Conservation (phyloP, 2,888 invertebrate species). For the Scaeva pyrastri region DNA sequence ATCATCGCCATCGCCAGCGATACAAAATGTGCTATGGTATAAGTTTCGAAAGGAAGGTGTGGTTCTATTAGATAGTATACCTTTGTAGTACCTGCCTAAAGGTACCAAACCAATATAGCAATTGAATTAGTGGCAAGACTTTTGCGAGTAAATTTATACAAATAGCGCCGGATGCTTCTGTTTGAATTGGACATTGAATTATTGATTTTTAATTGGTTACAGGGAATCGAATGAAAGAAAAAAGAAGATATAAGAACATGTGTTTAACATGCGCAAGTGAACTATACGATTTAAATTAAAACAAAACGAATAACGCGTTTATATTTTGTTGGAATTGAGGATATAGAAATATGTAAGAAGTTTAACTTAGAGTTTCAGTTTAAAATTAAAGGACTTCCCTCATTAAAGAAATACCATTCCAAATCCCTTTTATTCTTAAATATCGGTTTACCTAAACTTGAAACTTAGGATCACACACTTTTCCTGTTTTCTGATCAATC, state of each 20-base stretch:
- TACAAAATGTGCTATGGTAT: conserved; percentile 5
- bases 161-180: conserved; percentile 76
- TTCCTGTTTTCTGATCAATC: too few relatives aligned
- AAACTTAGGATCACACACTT: too few relatives aligned
- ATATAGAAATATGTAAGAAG: background rate
- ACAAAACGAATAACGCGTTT: conserved; percentile 7
- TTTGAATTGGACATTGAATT: conserved; percentile 70
- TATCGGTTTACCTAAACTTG: too few relatives aligned
- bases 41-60: conserved; percentile 55
- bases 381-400: background rate
- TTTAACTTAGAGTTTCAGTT: background rate
- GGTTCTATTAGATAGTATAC: conserved; percentile 8
- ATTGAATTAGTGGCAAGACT: conserved; percentile 14
- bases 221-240: conserved; percentile 54
- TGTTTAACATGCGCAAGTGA: conserved; percentile 34
- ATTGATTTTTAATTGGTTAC: conserved; percentile 75
- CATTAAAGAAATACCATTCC: too few relatives aligned
- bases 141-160: conserved; percentile 25
- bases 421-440: too few relatives aligned
- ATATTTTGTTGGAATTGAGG: background rate
- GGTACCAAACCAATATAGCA: background rate
- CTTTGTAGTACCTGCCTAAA: too few relatives aligned
- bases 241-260: conserved; percentile 44
- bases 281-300: conserved; percentile 28
- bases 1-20: background rate